These are phyloP conservation scores for Agapornis canus DNA, from an alignment of 2,797 vertebrate species.

Conservation along the genomic window DNA sequence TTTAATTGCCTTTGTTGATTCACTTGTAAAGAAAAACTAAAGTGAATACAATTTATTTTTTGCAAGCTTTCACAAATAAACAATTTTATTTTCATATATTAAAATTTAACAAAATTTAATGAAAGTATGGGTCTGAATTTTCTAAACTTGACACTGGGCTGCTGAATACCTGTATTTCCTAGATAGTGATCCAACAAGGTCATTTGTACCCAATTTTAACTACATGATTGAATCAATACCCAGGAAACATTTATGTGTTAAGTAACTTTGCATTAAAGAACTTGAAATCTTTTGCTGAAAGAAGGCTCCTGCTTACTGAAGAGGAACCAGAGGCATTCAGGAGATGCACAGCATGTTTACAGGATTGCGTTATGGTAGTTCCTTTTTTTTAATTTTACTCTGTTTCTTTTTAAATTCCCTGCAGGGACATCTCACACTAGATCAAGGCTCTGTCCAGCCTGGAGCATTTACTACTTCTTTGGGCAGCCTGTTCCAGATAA, in stretches of 20 bases:
- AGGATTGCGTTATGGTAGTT: background rate
- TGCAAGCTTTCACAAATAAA: constrained; percentile 2
- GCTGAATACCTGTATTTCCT: background rate
- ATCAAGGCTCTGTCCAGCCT: background rate
- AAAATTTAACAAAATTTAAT: background rate
- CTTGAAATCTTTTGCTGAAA: background rate
- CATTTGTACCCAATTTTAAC: background rate
- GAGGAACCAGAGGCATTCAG: background rate
- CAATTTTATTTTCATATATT: constrained; percentile 38
- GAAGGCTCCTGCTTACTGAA: background rate
- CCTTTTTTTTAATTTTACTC: background rate
- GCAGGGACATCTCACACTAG: background rate
- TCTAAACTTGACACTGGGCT: background rate
- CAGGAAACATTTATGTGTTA: background rate
- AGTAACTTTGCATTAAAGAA: background rate
- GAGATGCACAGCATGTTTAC: background rate
- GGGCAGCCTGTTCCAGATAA: background rate
- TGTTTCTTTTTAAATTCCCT: background rate
- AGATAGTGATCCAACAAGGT: background rate
- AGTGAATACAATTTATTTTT: constrained; percentile 1
- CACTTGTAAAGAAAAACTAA: background rate
- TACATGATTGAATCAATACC: background rate
- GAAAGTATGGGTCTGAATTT: background rate
- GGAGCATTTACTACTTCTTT: background rate
- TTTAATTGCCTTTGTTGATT: background rate